A percentile compares a stretch with the other conserved stretches of the same genome.
phyloP scores from a whole-genome alignment of 2,888 invertebrate genomes.

The Tyria jacobaeae region DNA sequence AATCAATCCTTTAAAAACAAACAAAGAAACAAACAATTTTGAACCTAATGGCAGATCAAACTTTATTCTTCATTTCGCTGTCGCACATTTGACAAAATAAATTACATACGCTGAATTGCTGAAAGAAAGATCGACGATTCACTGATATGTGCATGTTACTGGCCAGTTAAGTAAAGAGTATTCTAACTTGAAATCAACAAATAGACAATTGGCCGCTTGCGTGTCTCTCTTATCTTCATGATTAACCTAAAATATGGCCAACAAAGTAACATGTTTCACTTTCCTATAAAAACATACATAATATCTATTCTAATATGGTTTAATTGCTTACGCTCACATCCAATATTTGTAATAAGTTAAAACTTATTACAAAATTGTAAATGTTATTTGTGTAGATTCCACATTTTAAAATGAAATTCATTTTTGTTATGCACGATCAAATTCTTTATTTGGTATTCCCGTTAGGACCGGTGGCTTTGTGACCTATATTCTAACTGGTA shows the following conservation, averaged over 20 bases:
- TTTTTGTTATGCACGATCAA: neutral
- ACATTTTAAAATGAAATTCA: too few species aligned
- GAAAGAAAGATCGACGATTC: neutral
- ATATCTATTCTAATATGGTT: neutral
- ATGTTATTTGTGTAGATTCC: neutral
- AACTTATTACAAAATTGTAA: too few species aligned
- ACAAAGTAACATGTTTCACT: neutral
- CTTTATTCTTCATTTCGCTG: neutral
- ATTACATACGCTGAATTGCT: too few species aligned
- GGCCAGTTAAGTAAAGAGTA: neutral
- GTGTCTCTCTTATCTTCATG: neutral
- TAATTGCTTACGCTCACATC: too few species aligned
- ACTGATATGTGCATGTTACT: neutral
- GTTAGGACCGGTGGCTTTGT: constrained; percentile 19
- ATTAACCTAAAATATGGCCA: constrained; percentile 1
- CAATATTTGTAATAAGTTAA: too few species aligned
- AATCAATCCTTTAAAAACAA: too few species aligned
- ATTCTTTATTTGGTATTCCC: constrained; percentile 11
- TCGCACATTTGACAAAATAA: neutral
- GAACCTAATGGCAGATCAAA: neutral
- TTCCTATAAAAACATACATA: neutral
- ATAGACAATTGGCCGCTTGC: neutral
- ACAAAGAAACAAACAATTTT: neutral
- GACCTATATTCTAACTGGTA: constrained; percentile 45
- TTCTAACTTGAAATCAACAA: constrained; percentile 2